phyloP scores from a whole-genome alignment of 2,797 vertebrate genomes.

The Sphenodon punctatus region DNA sequence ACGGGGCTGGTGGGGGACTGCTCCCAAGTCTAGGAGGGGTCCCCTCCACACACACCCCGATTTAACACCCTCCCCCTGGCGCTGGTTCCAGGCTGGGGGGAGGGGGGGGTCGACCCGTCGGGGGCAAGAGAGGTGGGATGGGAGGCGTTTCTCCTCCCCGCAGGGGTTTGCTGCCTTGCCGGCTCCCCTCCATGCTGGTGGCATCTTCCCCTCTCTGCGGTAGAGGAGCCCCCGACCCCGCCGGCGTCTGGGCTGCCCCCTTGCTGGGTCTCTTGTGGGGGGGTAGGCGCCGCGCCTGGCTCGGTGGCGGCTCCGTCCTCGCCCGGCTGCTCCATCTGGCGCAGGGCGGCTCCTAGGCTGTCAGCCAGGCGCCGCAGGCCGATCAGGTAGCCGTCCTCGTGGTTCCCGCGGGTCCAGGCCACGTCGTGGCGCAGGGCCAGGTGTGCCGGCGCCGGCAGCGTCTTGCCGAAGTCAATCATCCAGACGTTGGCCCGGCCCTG shows the following conservation, averaged over 20 bases:
- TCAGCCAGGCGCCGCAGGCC: constrained; percentile 82
- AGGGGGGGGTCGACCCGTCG: too few relatives aligned
- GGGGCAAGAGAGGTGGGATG: too few relatives aligned
- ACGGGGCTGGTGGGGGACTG: too few relatives aligned
- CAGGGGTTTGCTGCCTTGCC: too few relatives aligned
- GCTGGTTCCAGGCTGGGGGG: too few relatives aligned
- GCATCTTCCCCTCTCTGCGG: not conserved
- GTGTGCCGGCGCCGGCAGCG: constrained; percentile 71
- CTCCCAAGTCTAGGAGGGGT: too few relatives aligned
- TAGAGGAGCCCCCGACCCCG: too few relatives aligned
- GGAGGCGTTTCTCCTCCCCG: too few relatives aligned
- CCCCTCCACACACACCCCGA: too few relatives aligned
- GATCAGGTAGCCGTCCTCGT: constrained; percentile 87
- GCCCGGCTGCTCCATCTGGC: constrained; percentile 16
- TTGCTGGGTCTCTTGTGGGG: not conserved
- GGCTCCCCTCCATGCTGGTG: not conserved
- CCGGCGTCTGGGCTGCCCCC: not conserved
- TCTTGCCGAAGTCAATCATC: constrained; percentile 97
- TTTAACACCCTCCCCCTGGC: too few relatives aligned
- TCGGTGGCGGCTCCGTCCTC: too few relatives aligned
- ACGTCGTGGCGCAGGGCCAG: constrained; percentile 77
- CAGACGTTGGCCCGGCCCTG: constrained; percentile 85
- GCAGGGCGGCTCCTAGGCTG: constrained; percentile 74
- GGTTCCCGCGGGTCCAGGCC: constrained; percentile 84
- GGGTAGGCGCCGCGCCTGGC: not conserved